Conservation (phyloP, 1,140 invertebrate species). For the Daktulosphaira vitifoliae region DNA sequence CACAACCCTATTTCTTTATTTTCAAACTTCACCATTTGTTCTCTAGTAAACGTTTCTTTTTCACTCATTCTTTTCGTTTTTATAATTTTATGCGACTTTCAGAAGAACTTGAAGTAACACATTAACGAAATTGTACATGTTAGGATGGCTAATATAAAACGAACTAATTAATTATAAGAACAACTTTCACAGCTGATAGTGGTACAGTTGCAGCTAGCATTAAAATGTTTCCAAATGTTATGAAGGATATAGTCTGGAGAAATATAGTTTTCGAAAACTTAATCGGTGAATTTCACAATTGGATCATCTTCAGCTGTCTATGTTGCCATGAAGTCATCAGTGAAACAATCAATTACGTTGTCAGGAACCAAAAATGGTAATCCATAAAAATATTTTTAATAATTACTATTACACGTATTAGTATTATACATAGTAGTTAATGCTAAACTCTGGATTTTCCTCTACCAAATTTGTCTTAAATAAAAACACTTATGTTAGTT, state of each 20-base stretch:
- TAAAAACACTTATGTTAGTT: background rate
- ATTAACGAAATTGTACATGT: background rate
- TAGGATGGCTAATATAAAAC: background rate
- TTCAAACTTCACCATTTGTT: too few relatives aligned
- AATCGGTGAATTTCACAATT: too few relatives aligned
- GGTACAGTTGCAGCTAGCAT: background rate
- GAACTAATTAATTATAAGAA: background rate
- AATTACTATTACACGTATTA: background rate
- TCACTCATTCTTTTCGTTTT: too few relatives aligned
- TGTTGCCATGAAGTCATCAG: too few relatives aligned
- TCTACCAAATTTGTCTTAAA: background rate
- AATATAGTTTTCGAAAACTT: background rate
- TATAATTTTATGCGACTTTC: background rate
- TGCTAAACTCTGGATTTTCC: background rate
- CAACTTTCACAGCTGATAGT: conserved; percentile 6
- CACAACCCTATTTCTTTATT: too few relatives aligned
- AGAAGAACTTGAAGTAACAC: background rate
- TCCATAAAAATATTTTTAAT: background rate
- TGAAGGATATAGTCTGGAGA: background rate
- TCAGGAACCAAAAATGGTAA: background rate
- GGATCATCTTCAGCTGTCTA: too few relatives aligned
- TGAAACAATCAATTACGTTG: too few relatives aligned
- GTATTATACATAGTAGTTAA: background rate
- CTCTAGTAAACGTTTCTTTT: too few relatives aligned
- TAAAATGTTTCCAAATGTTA: conserved; percentile 6